These are phyloP conservation scores for Sinelater perroti DNA, from an alignment of 2,888 invertebrate species.

Conservation along the genomic window DNA sequence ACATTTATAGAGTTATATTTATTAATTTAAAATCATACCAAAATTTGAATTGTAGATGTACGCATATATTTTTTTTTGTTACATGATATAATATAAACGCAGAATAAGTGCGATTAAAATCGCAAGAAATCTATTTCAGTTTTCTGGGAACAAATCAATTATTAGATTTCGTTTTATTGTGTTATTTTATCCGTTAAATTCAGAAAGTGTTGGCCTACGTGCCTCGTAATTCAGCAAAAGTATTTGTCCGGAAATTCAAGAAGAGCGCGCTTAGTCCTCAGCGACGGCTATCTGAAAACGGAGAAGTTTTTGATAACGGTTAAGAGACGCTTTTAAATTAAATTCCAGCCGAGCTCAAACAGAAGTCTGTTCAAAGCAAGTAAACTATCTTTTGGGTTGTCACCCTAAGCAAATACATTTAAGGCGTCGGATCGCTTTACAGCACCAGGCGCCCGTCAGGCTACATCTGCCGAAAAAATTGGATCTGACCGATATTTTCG, in stretches of 20 bases:
- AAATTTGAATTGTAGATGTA: too few species aligned
- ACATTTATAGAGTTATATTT: too few species aligned
- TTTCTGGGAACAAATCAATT: too few species aligned
- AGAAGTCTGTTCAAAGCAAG: slow-evolving; percentile 35
- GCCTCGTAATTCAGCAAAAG: slow-evolving; percentile 2
- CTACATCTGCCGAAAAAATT: slow-evolving; percentile 9
- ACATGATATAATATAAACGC: too few species aligned
- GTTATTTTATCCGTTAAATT: too few species aligned
- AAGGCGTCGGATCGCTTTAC: slow-evolving; percentile 9
- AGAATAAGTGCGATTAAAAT: too few species aligned
- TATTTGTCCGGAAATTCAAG: slow-evolving; percentile 10
- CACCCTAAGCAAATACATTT: slow-evolving; percentile 31
- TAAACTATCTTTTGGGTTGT: slow-evolving; percentile 35
- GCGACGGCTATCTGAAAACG: slow-evolving; percentile 17
- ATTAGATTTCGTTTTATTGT: too few species aligned
- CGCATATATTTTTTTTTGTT: too few species aligned
- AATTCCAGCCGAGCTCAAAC: slow-evolving; percentile 34
- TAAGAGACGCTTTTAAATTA: slow-evolving; percentile 36
- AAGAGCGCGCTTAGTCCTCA: slow-evolving; percentile 3
- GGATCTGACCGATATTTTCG: neutral
- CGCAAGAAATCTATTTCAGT: too few species aligned
- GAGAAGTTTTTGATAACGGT: slow-evolving; percentile 33
- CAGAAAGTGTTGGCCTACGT: too few species aligned
- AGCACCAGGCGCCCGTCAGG: neutral
- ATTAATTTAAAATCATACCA: too few species aligned